Base-by-base conservation (phyloP, 2,797 vertebrate species). In the Pygocentrus nattereri region DNA sequence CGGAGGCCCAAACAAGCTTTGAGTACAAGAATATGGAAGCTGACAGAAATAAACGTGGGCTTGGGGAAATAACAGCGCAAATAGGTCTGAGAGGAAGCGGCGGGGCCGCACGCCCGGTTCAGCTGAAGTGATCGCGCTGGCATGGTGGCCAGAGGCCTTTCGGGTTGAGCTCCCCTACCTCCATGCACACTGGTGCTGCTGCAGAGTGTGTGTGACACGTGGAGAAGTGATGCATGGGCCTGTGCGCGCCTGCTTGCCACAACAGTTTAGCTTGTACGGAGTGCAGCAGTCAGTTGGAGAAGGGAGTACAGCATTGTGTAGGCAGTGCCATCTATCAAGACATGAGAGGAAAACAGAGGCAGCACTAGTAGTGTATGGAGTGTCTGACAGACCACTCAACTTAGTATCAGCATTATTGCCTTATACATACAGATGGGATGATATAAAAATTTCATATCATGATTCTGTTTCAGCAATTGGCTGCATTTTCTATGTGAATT, bases 1-100 rank as follows among this genome's bases (percentile, higher is more conserved):
- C 88, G 89, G 79, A 90, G 74, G 80, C 88, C 88, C 90, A 93
- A 93, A 93, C 90, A 50, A 68, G 86, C 91, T 90, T 88, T 93
- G 93, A 94, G 91, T 90, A 93, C 91, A 87, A 94, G 92, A 94
- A 95, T 94, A 94, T 94, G 93, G 94, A 94, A 94, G 87, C 90
- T 94, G 94, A 95, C 94, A 94, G 92, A 93, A 94, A 91, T 93
- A 94, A 94, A 93, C 61, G 89, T 79, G 92, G 41, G 91, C 88
- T 91, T 86, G 91, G 88, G 90, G 92, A 87, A 88, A 88, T 84
- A 90, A 86, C 87, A 90, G 87, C 82, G 85, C 81, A 80, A 87
- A 86, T 78, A 80, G 65, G 79, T 74, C 74, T 80, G 77, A 85
- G 78, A 78, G 71, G 75, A 70, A 73, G 71, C 31, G 41, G 38